Base-by-base conservation (phyloP, 1,140 invertebrate species). In the Streblospio benedicti region DNA sequence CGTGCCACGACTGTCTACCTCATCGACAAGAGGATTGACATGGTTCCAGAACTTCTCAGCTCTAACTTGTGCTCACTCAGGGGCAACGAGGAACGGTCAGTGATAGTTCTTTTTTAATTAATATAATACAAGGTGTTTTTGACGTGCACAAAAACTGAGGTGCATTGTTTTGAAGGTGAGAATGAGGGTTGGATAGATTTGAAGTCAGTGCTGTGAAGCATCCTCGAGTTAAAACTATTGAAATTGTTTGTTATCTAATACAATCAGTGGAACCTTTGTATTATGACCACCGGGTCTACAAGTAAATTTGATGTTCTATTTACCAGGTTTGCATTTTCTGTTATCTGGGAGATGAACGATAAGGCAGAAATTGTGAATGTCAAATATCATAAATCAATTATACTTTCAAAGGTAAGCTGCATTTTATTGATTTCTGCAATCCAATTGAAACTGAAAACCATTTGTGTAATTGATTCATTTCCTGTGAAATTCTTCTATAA, bases 361-460 rank as follows among this genome's bases (percentile, higher is more conserved):
- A 81, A 93, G 50, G 92, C 92, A 0, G 87, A 95, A 69, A 87
- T 98, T 61, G 71, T 95, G 0, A 71, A 80, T 18, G 88, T 87
- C 5, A 84, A 84, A 63, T 99, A 92, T 72, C 85, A 85, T 63
- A 99, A 99, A 77, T 94, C 91, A 66, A 86, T 99, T 25, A 99
- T 99, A 61, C 70, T 78, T 45, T 83, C 83, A n/a, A 78, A 76
- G 66, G 78, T 76, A 60, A 64, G 71, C 6, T 18, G 16, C 44
- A 16, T 30, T 58, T 50, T 47, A 23, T 25, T 30, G 47, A 25
- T 16, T 18, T 35, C n/a, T 9, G n/a, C 20, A 49, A 18, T 20
- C n/a, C n/a, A 12, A 41, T 41, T 41, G n/a, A 12, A 12, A 41
- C n/a, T 41, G 12, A 41, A 12, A 41, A 41, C 38, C n/a, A 41